Percentiles rank a stretch among this genome's conserved stretches.
phyloP scores from a whole-genome alignment of 2,797 vertebrate species.

The Muscicapa comitata region DNA sequence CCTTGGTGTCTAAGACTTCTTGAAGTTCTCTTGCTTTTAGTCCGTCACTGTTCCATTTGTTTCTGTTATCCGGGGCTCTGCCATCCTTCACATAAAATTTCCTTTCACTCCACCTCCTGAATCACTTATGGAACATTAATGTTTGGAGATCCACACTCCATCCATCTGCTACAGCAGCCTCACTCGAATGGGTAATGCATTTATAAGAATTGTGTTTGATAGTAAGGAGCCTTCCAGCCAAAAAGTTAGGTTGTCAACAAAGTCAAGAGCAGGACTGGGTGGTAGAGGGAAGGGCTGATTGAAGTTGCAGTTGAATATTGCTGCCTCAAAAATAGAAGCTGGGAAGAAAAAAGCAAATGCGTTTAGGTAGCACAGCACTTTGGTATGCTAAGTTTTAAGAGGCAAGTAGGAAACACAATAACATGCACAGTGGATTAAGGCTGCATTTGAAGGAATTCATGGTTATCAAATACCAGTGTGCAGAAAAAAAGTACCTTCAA shows the following conservation, averaged over 20 bases:
- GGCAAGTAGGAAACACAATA: conserved; percentile 53
- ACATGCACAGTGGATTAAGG: conserved; percentile 43
- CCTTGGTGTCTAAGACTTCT: conserved; percentile 71
- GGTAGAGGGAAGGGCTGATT: conserved; percentile 50
- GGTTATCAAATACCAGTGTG: conserved; percentile 57
- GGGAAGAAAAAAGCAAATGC: background rate
- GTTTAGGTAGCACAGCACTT: conserved; percentile 73
- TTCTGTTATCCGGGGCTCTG: conserved; percentile 68
- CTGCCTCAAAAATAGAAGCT: conserved; percentile 53
- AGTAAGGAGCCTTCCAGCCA: conserved; percentile 69
- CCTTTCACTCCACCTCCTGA: conserved; percentile 63
- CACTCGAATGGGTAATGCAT: conserved; percentile 68
- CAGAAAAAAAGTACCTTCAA: conserved; percentile 51
- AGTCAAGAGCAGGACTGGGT: conserved; percentile 39
- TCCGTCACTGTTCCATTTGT: conserved; percentile 73
- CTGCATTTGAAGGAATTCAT: conserved; percentile 56
- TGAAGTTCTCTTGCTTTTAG: conserved; percentile 68
- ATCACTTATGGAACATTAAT: conserved; percentile 67
- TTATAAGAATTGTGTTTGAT: conserved; percentile 65
- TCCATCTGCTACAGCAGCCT: conserved; percentile 67
- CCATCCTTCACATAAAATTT: conserved; percentile 64
- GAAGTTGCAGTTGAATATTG: conserved; percentile 22
- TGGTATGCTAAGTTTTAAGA: conserved; percentile 66
- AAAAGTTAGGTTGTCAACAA: conserved; percentile 57
- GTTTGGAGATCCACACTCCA: conserved; percentile 51